Evolutionary conservation across 2,888 invertebrate genomes (phyloP), one percentile per base, ranked within the genome.

Genomic region (Noctua pronuba): DNA sequence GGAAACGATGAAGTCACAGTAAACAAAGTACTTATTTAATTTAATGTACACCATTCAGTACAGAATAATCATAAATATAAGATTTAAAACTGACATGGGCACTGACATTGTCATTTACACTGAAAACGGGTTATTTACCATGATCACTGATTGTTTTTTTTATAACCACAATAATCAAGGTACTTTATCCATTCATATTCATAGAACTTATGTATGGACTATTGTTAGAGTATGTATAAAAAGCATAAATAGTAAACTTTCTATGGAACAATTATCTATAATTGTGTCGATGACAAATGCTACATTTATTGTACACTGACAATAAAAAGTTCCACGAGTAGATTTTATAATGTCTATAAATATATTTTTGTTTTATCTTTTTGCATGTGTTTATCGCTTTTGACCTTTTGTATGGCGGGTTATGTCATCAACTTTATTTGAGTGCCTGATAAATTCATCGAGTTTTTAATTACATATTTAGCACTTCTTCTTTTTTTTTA

Each of bases 1-100:
- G 65, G 28, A 62, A 72, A 69, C 71, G 71, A 55, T 83, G 83
- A 86, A 35, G 68, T 82, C 86, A 82, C 44, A 35, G 62, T 62
- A 62, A 86, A 74, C 82, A 77, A 71, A 71, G 62, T 77, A 31
- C 31, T 62, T 62, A 35, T 66, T 73, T 44, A 38, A n/a, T 85
- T 70, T 71, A 67, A 64, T 67, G 58, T 81, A 44, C 52, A 41
- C 16, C 31, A 52, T 73, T 76, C 18, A 70, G 41, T n/a, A 49
- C 7, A 41, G 10, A 46, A 71, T 68, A 72, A 82, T 38, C 44
- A 69, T n/a, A n/a, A n/a, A n/a, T n/a, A n/a, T n/a, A n/a, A n/a
- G n/a, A n/a, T n/a, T n/a, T n/a, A n/a, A n/a, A n/a, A n/a, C n/a
- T n/a, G n/a, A n/a, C n/a, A n/a, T n/a, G n/a, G n/a, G n/a, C n/a